Conservation (phyloP, 2,888 invertebrate genomes). For the Phrixothrix hirtus region DNA sequence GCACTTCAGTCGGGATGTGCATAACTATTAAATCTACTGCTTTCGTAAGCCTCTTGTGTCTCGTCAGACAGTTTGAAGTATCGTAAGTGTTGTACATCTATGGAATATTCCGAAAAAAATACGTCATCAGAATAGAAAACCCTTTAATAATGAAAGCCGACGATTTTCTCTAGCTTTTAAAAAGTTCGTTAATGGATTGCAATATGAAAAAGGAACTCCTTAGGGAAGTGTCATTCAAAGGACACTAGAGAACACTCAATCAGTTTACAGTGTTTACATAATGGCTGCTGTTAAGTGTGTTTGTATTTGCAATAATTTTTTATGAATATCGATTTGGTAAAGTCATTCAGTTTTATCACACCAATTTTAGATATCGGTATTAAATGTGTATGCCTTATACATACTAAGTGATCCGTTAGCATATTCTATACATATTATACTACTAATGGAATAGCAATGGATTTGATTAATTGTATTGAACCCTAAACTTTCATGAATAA, state of each 20-base stretch:
- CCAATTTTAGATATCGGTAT: background rate
- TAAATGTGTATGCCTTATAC: background rate
- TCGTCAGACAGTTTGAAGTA: conserved; percentile 7
- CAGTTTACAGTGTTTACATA: too few species aligned
- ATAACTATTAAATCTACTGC: conserved; percentile 7
- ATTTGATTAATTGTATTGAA: too few species aligned
- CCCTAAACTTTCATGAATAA: too few species aligned
- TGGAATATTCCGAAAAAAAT: background rate
- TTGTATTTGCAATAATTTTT: background rate
- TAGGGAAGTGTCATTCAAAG: too few species aligned
- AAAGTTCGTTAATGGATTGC: too few species aligned
- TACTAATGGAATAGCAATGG: too few species aligned
- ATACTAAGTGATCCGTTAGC: background rate
- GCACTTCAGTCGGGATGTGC: background rate
- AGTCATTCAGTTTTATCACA: background rate
- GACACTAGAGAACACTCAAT: too few species aligned
- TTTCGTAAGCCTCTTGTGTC: conserved; percentile 2
- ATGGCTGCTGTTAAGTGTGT: background rate
- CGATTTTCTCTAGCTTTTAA: too few species aligned
- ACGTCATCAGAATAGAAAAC: background rate
- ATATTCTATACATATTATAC: background rate
- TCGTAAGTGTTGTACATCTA: conserved; percentile 13
- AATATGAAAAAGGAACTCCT: too few species aligned
- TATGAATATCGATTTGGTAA: background rate
- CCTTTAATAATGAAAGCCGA: too few species aligned